Evolutionary conservation across 92 coral and sea anemone genomes (phyloP).

Genomic region (Scolanthus callimorphus): DNA sequence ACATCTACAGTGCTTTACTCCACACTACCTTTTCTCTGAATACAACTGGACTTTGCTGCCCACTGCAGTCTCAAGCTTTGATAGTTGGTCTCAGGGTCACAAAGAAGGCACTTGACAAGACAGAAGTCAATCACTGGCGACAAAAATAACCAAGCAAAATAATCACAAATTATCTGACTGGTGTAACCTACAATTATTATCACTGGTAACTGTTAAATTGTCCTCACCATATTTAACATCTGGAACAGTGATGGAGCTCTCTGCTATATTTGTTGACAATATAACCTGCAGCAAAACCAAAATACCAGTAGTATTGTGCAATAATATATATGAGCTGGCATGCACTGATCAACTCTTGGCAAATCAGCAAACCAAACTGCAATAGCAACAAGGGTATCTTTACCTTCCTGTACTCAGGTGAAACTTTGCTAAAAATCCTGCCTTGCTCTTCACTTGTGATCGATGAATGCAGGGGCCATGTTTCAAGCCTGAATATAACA

Average conservation of each 20-base stretch:
- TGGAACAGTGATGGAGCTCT: constrained; percentile 97
- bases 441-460: constrained; percentile 84
- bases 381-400: too few relatives aligned
- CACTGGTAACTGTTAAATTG: too few relatives aligned
- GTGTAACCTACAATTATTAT: too few relatives aligned
- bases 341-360: too few relatives aligned
- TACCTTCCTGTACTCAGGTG: too few relatives aligned
- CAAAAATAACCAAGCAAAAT: too few relatives aligned
- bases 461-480: constrained; percentile 84
- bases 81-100: constrained; percentile 93
- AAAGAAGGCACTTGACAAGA: constrained; percentile 76
- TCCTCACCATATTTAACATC: constrained; percentile 92
- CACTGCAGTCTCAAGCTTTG: constrained; percentile 85
- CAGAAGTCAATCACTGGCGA: constrained; percentile 89
- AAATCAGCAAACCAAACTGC: too few relatives aligned
- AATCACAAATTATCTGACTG: too few relatives aligned
- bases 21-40: constrained; percentile 91
- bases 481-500: constrained; percentile 70
- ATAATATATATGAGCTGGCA: too few relatives aligned
- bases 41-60: constrained; percentile 82
- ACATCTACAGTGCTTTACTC: too few relatives aligned
- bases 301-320: too few relatives aligned
- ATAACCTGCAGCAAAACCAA: constrained; percentile 61
- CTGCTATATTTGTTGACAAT: constrained; percentile 94
- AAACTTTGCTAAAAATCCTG: constrained; percentile 67